Base-by-base conservation (phyloP, 2,113 vertebrate genomes). In the Python bivittatus region DNA sequence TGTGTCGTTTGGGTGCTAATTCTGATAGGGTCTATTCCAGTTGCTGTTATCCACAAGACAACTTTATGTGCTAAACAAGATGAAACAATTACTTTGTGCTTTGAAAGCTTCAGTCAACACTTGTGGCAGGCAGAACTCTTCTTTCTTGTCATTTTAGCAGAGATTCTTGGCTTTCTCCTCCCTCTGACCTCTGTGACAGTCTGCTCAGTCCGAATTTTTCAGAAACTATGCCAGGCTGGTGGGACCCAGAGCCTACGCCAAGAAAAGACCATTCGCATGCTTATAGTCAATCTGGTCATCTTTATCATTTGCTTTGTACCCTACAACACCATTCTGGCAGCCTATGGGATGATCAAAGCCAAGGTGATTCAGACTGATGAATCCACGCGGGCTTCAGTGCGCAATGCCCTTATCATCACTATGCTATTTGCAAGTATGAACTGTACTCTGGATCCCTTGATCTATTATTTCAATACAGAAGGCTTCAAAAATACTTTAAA, bases 381-480 rank as follows among this genome's bases (percentile, higher is more conserved):
- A 1, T 12, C 13, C 13, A 95, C 93, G 6, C 94, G 91, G 60
- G 6, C 3, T 0, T 94, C 57, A 0, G 95, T 98, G 88, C 98
- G 97, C 84, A 12, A 91, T 0, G 95, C 94, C 0, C 95, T 98
- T 84, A 97, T 98, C 84, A 88, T 92, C 0, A 96, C 96, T 0
- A 97, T 98, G 94, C 92, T 98, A 79, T 44, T 98, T 91, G 97
- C 98, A 86, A 96, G 98, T 61, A 96, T 97, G 96, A 98, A 98
- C 96, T 98, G 98, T 72, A 97, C 38, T 0, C 95, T 98, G 92
- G 98, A 98, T 89, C 98, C 98, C 6, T 84, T 98, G 86, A 96
- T 98, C 89, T 98, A 98, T 92, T 98, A 98, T 94, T 98, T 98
- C 5, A 98, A 97, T 86, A 98, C 98, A 0, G 98, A 98, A 93